A percentile compares a stretch with the other conserved stretches of the same genome.
phyloP scores from a whole-genome alignment of 2,113 vertebrate genomes.

The Oncorhynchus nerka region DNA sequence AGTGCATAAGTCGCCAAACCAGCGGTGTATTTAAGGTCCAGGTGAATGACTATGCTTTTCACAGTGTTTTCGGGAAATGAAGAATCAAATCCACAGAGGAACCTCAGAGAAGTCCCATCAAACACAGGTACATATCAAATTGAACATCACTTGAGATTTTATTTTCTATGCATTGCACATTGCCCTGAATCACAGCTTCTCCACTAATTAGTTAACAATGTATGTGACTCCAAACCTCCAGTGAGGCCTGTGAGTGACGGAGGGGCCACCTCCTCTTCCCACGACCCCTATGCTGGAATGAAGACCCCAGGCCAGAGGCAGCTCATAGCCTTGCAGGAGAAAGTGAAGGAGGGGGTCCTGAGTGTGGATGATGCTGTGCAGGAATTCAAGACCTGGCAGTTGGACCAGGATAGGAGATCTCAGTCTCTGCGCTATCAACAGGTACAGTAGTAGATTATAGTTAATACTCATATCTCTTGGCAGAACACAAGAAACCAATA shows the following conservation, averaged over 20 bases:
- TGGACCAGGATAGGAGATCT: slow-evolving; percentile 87
- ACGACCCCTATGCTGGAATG: slow-evolving; percentile 93
- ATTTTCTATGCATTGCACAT: no score
- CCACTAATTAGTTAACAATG: background rate
- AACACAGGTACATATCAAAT: background rate
- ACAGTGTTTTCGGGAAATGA: slow-evolving; percentile 66
- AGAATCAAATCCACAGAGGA: slow-evolving; percentile 70
- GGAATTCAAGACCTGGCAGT: slow-evolving; percentile 93
- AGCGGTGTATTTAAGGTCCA: no score
- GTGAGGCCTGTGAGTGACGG: slow-evolving; percentile 66
- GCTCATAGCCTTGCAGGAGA: slow-evolving; percentile 93
- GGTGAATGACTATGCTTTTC: slow-evolving; percentile 10
- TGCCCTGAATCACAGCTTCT: no score
- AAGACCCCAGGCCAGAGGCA: slow-evolving; percentile 95
- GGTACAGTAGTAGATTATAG: slow-evolving; percentile 64
- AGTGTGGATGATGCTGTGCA: slow-evolving; percentile 92
- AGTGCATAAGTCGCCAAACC: background rate
- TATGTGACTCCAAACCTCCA: background rate
- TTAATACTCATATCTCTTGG: no score
- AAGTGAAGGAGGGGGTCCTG: slow-evolving; percentile 90
- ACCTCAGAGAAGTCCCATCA: slow-evolving; percentile 64
- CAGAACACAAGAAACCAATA: no score
- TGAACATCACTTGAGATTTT: no score
- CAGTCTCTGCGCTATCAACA: slow-evolving; percentile 92
- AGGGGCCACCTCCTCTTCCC: slow-evolving; percentile 59